Conservation (phyloP, 1,140 invertebrate genomes). For the Lepidurus packardi region DNA sequence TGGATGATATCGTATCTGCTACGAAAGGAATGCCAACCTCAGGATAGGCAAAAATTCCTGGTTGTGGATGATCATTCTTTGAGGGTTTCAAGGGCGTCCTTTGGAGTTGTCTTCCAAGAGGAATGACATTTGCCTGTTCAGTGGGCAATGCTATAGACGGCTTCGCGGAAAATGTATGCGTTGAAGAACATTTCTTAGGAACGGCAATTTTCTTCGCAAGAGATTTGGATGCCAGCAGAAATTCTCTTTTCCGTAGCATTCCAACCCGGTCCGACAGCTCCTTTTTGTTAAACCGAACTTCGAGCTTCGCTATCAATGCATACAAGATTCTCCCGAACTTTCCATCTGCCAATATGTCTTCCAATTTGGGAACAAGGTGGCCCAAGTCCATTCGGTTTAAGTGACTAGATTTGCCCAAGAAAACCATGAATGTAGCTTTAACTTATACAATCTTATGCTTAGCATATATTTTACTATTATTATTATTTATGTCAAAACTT, state of each 20-base stretch:
- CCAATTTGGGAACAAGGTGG: background rate
- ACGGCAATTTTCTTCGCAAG: background rate
- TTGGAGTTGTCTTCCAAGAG: background rate
- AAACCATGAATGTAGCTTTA: background rate
- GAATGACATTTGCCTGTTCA: background rate
- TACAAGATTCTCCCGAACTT: background rate
- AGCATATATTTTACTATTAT: too few relatives aligned
- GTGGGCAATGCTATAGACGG: background rate
- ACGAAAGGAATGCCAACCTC: too few relatives aligned
- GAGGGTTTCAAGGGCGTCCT: background rate
- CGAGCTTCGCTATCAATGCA: background rate
- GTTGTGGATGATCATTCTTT: background rate
- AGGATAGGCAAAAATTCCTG: background rate
- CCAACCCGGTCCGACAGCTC: background rate
- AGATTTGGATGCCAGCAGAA: background rate
- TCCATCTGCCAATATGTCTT: background rate
- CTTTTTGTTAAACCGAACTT: background rate
- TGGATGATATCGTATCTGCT: too few relatives aligned
- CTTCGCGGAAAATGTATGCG: background rate
- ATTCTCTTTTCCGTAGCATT: background rate
- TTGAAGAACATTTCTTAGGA: background rate
- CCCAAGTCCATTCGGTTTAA: background rate
- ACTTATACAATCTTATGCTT: background rate
- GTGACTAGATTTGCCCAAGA: background rate
- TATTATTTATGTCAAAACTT: background rate